Conservation (phyloP, 2,888 invertebrate genomes). For the Spatulosminthurus flaviceps region DNA sequence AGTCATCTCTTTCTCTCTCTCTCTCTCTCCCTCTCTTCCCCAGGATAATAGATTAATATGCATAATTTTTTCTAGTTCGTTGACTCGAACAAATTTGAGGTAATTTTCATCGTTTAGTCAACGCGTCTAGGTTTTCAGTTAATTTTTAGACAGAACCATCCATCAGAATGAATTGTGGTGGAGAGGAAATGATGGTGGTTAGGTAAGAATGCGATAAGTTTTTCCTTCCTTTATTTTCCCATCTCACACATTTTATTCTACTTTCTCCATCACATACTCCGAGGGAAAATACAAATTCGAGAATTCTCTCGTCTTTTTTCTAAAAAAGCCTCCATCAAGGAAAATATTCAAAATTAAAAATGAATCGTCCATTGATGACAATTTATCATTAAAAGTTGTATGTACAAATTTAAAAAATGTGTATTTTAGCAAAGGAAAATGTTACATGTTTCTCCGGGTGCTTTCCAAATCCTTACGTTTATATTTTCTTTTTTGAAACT, state of each 20-base stretch:
- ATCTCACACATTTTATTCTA: neutral
- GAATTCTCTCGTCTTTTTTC: too few species aligned
- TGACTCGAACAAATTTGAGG: conserved; percentile 42
- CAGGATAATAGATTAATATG: conserved; percentile 42
- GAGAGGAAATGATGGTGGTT: neutral
- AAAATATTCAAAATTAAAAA: too few species aligned
- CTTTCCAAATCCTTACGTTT: too few species aligned
- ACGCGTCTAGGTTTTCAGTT: conserved; percentile 38
- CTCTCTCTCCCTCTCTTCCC: neutral
- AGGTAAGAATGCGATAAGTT: neutral
- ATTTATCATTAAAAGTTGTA: too few species aligned
- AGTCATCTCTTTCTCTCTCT: neutral
- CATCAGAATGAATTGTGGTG: conserved; percentile 15
- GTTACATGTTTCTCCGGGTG: too few species aligned
- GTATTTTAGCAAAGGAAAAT: too few species aligned
- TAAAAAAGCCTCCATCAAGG: too few species aligned
- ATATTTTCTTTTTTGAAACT: too few species aligned
- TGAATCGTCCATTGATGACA: too few species aligned
- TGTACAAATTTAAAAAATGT: too few species aligned
- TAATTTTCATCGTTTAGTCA: conserved; percentile 38
- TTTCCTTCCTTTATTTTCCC: neutral
- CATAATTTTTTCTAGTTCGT: conserved; percentile 39
- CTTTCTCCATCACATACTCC: neutral
- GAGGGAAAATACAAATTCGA: too few species aligned
- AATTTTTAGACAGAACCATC: conserved; percentile 36